Percentiles rank a stretch among this genome's conserved stretches.
phyloP scores from a whole-genome alignment of 2,797 vertebrate species.

The Serranus cabrilla region DNA sequence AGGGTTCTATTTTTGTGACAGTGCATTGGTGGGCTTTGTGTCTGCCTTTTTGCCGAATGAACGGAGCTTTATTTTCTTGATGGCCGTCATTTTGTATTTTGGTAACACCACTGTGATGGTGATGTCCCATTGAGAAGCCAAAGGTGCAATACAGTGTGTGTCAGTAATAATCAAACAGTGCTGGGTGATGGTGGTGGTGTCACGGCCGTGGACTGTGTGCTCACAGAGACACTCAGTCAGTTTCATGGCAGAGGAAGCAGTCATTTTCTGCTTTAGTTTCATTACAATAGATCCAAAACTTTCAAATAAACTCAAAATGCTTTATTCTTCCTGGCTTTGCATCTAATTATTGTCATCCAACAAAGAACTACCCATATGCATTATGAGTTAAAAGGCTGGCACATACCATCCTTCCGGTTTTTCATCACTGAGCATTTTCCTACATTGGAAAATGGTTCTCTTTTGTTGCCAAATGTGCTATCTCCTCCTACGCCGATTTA shows the following conservation, averaged over 20 bases:
- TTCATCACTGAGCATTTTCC: slow-evolving; percentile 17
- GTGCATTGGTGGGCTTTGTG: neutral
- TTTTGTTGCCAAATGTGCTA: slow-evolving; percentile 16
- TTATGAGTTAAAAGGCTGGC: slow-evolving; percentile 22
- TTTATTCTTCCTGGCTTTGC: neutral
- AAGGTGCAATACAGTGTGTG: slow-evolving; percentile 37
- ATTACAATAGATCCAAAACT: slow-evolving; percentile 1
- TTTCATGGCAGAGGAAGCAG: slow-evolving; percentile 11
- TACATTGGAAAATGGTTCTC: slow-evolving; percentile 28
- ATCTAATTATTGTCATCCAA: slow-evolving; percentile 32
- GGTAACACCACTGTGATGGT: slow-evolving; percentile 12
- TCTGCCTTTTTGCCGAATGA: neutral
- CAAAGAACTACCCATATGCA: slow-evolving; percentile 8
- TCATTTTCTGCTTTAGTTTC: slow-evolving; percentile 24
- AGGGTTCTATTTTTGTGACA: slow-evolving; percentile 9
- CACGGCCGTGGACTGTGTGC: neutral
- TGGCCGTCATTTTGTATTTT: slow-evolving; percentile 50
- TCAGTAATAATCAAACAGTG: slow-evolving; percentile 38
- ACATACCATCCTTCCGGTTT: slow-evolving; percentile 7
- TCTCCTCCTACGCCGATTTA: slow-evolving; percentile 36
- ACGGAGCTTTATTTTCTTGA: slow-evolving; percentile 27
- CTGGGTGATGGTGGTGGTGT: slow-evolving; percentile 23
- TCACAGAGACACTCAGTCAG: neutral
- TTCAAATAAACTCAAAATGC: neutral
- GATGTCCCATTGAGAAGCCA: slow-evolving; percentile 21